Percentiles rank a stretch among this genome's conserved stretches.
Evolutionary conservation across 2,113 vertebrate species (phyloP).

Genomic region (Blennius ocellaris): DNA sequence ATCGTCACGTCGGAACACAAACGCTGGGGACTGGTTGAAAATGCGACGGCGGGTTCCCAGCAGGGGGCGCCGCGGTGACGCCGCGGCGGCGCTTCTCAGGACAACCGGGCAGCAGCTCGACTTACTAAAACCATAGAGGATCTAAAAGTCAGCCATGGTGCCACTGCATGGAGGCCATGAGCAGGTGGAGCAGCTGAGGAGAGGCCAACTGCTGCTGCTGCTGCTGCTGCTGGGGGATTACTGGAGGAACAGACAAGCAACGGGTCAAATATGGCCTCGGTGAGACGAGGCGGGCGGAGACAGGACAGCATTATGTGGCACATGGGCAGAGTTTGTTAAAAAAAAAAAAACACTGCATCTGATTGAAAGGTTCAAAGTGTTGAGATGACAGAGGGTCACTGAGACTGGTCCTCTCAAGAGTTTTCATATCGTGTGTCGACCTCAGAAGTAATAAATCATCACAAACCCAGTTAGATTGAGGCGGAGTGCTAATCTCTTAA

Average conservation of each 20-base stretch:
- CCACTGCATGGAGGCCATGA: slow-evolving; percentile 27
- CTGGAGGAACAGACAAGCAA: not conserved
- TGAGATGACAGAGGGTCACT: too few relatives aligned
- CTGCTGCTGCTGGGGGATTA: not conserved
- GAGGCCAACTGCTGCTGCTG: slow-evolving; percentile 57
- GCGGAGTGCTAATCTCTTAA: too few relatives aligned
- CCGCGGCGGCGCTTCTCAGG: not conserved
- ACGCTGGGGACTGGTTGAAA: too few relatives aligned
- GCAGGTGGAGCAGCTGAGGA: slow-evolving; percentile 80
- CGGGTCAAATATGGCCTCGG: slow-evolving; percentile 44
- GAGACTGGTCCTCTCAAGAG: too few relatives aligned
- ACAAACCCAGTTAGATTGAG: too few relatives aligned
- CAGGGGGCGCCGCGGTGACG: slow-evolving; percentile 48
- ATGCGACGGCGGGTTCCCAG: not conserved
- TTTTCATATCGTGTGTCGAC: too few relatives aligned
- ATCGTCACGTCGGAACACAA: too few relatives aligned
- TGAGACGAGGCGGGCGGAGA: not conserved
- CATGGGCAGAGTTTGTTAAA: too few relatives aligned
- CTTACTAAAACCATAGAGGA: slow-evolving; percentile 66
- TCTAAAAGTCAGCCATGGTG: slow-evolving; percentile 80
- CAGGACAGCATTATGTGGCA: slow-evolving; percentile 1
- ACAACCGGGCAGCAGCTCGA: slow-evolving; percentile 22
- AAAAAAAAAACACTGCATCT: too few relatives aligned
- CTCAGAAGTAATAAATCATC: too few relatives aligned
- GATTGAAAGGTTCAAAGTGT: too few relatives aligned